Evolutionary conservation across 2,797 vertebrate species (phyloP), one percentile per base, ranked within the genome.

Genomic region (Cirrhinus molitorella): DNA sequence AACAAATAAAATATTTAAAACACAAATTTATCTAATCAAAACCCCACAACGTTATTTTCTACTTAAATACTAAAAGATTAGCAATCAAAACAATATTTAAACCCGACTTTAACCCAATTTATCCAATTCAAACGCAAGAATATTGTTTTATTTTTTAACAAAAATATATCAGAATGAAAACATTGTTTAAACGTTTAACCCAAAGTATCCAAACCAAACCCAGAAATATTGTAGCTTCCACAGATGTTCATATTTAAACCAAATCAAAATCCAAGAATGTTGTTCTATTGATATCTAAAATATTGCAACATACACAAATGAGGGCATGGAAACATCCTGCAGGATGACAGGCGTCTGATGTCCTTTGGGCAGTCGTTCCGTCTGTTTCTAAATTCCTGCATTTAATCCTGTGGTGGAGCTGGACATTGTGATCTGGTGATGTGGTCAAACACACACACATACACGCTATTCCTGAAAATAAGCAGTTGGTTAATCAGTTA

Each of bases 381-480:
- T 73, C 49, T 45, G 47, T 83, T 66, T 81, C 83, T 88, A 23
- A 75, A 85, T 87, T 85, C 28, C 17, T 88, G 66, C 40, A 83
- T 86, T 78, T 57, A 45, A 45, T 82, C 70, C 80, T 65, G 43
- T 19, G 71, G 10, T 49, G 45, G 0, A 34, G 19, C 68, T 34
- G 80, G 80, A 81, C 80, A 81, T 73, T 82, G 80, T 74, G 70
- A 65, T 47, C 80, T 53, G 70, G 73, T 82, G 80, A 66, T 37
- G 23, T 31, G 53, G 31, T 28, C 66, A 61, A 37, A 66, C 19
- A 66, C 34, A 65, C 61, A 65, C 28, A 63, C 59, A 34, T 17
- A 5, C 19, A 40, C 16, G n/a, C n/a, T n/a, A n/a, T n/a, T n/a
- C n/a, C 31, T 79, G 59, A 14, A n/a, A 43, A 70, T 21, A 45